Conservation (phyloP, 2,888 invertebrate genomes). For the Trissoscelio sp. region DNA sequence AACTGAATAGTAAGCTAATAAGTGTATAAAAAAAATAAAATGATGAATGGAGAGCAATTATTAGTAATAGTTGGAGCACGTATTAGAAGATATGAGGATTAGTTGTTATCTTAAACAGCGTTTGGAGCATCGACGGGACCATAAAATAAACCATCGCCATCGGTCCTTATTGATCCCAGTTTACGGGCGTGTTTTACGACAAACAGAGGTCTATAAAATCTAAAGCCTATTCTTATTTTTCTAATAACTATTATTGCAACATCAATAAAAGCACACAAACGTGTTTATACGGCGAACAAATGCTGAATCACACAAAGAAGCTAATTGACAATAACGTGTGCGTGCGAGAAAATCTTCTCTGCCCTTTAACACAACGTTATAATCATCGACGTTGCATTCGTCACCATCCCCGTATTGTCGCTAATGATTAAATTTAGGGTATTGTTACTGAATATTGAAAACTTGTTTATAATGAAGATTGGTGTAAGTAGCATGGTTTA, state of each 20-base stretch:
- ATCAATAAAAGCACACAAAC: constrained; percentile 64
- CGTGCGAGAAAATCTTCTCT: constrained; percentile 50
- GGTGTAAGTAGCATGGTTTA: too few relatives aligned
- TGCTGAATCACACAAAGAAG: constrained; percentile 60
- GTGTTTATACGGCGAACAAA: constrained; percentile 51
- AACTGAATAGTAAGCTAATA: too few relatives aligned
- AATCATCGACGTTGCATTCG: constrained; percentile 46
- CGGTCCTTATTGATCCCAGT: constrained; percentile 40
- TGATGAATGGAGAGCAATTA: not conserved
- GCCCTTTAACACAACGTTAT: constrained; percentile 49
- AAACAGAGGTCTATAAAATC: constrained; percentile 63
- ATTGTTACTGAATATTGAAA: constrained; percentile 7
- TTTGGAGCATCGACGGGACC: constrained; percentile 17
- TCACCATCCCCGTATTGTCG: constrained; percentile 35
- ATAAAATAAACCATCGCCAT: constrained; percentile 47
- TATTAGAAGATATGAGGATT: constrained; percentile 6
- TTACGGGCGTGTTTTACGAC: constrained; percentile 60
- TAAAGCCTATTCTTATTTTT: constrained; percentile 65
- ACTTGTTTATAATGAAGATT: not conserved
- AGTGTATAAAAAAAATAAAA: too few relatives aligned
- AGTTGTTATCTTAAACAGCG: constrained; percentile 32
- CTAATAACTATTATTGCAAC: constrained; percentile 66
- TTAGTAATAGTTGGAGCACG: not conserved
- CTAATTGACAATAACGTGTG: constrained; percentile 56
- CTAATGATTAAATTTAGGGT: constrained; percentile 3